A percentile compares a stretch with the other conserved stretches of the same genome.
Evolutionary conservation across 2,888 invertebrate genomes (phyloP).

Genomic region (Pammene aurita): DNA sequence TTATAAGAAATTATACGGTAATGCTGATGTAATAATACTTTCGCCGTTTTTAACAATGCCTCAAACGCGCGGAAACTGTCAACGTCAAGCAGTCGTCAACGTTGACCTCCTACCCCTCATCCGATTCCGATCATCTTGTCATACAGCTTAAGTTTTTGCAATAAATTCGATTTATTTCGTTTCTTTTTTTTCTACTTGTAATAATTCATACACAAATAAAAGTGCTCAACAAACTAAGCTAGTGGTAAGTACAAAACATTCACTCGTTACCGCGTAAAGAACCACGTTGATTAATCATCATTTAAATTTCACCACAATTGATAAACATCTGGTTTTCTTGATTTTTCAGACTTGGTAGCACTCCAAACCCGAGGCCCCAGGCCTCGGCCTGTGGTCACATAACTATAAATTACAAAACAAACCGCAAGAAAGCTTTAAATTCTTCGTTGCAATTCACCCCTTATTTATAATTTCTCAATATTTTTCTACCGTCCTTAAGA

Average conservation of each 20-base stretch:
- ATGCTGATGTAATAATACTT: too few relatives aligned
- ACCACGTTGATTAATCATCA: conserved; percentile 57
- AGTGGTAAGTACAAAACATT: conserved; percentile 60
- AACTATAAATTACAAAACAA: conserved; percentile 46
- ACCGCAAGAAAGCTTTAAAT: conserved; percentile 49
- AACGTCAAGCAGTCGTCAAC: conserved; percentile 57
- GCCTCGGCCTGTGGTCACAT: conserved; percentile 77
- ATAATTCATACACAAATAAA: conserved; percentile 55
- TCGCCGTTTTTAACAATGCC: conserved; percentile 9
- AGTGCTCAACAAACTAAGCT: conserved; percentile 52
- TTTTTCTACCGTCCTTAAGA: conserved; percentile 50
- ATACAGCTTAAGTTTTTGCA: conserved; percentile 67
- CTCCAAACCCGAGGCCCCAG: conserved; percentile 60
- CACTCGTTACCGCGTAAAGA: conserved; percentile 49
- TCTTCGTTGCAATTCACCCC: conserved; percentile 43
- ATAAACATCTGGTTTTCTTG: conserved; percentile 49
- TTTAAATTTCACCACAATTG: conserved; percentile 48
- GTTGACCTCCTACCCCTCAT: conserved; percentile 54
- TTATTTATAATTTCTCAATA: conserved; percentile 58
- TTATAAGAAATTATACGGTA: too few relatives aligned
- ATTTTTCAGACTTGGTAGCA: conserved; percentile 59
- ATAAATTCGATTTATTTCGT: conserved; percentile 73
- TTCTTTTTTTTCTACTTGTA: conserved; percentile 64
- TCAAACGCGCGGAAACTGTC: conserved; percentile 48
- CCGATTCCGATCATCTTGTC: conserved; percentile 71